Evolutionary conservation across 35 echinoderm and acorn worm species (phyloP).

Genomic region (Heliocidaris tuberculata): DNA sequence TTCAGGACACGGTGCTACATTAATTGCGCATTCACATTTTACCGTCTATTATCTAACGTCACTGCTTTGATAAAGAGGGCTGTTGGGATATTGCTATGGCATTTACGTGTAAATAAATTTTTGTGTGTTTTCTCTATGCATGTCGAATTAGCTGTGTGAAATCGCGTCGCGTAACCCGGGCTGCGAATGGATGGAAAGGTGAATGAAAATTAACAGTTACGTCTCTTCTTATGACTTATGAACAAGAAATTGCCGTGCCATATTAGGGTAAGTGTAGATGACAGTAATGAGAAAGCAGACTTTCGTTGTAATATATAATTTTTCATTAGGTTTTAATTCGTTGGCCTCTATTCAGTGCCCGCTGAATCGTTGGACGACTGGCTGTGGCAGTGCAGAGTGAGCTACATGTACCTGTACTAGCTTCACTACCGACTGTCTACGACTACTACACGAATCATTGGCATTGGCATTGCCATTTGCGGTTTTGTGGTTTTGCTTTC

Average conservation of each 20-base stretch:
- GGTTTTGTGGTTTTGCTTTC: too few species aligned
- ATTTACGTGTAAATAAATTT: conserved; percentile 7
- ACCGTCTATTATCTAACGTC: neutral
- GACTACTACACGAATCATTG: too few species aligned
- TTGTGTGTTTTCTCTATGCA: neutral
- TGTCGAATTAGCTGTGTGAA: neutral
- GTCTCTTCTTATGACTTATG: too few species aligned
- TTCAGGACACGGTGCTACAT: neutral
- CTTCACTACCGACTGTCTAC: too few species aligned
- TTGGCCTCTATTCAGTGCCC: too few species aligned
- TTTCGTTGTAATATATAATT: neutral
- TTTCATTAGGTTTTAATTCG: too few species aligned
- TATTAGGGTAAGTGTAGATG: neutral
- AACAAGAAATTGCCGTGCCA: neutral
- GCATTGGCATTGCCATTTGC: too few species aligned
- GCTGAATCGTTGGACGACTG: too few species aligned
- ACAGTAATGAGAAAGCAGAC: neutral
- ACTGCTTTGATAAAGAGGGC: neutral
- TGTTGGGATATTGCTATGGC: neutral
- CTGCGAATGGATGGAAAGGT: neutral
- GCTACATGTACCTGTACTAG: too few species aligned
- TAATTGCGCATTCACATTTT: neutral
- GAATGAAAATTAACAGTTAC: neutral
- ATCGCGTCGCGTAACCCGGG: too few species aligned
- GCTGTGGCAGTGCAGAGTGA: too few species aligned